Evolutionary conservation across 2,797 vertebrate genomes (phyloP).

Genomic region (Esox lucius): DNA sequence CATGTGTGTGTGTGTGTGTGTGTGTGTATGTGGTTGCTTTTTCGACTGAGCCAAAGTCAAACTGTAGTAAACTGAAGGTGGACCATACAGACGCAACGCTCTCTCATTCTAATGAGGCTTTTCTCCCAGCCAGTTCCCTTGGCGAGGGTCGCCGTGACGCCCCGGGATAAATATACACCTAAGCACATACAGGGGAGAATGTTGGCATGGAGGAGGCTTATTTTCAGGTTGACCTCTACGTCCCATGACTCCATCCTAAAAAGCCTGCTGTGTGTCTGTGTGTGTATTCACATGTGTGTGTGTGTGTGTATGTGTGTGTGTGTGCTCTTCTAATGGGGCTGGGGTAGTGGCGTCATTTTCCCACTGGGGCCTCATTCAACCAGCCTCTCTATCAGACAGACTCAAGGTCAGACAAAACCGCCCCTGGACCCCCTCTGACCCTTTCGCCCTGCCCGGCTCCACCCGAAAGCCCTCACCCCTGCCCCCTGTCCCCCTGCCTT

Average conservation of each 20-base stretch:
- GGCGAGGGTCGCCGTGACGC: conserved; percentile 35
- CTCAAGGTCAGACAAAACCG: conserved; percentile 66
- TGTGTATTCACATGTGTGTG: conserved; percentile 27
- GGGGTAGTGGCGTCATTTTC: conserved; percentile 64
- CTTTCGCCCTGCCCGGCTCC: conserved; percentile 43
- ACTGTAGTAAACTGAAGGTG: conserved; percentile 62
- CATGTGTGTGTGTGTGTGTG: conserved; percentile 16
- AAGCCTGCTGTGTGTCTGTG: conserved; percentile 39
- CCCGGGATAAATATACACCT: conserved; percentile 65
- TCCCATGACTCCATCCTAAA: conserved; percentile 59
- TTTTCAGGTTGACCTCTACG: conserved; percentile 75
- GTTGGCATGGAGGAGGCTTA: conserved; percentile 47
- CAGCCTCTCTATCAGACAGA: conserved; percentile 76
- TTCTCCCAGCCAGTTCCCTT: conserved; percentile 52
- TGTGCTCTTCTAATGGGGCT: conserved; percentile 61
- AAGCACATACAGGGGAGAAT: conserved; percentile 43
- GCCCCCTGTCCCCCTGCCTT: conserved; percentile 66
- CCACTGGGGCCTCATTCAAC: conserved; percentile 67
- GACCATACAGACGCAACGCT: conserved; percentile 48
- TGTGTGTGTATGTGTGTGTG: conserved; percentile 18
- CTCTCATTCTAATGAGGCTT: conserved; percentile 59
- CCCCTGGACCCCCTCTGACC: conserved; percentile 41
- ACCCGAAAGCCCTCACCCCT: conserved; percentile 59
- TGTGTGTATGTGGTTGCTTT: conserved; percentile 25
- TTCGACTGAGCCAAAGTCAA: conserved; percentile 63